Evolutionary conservation across 2,113 vertebrate species (phyloP).

Genomic region (Ranitomeya variabilis): DNA sequence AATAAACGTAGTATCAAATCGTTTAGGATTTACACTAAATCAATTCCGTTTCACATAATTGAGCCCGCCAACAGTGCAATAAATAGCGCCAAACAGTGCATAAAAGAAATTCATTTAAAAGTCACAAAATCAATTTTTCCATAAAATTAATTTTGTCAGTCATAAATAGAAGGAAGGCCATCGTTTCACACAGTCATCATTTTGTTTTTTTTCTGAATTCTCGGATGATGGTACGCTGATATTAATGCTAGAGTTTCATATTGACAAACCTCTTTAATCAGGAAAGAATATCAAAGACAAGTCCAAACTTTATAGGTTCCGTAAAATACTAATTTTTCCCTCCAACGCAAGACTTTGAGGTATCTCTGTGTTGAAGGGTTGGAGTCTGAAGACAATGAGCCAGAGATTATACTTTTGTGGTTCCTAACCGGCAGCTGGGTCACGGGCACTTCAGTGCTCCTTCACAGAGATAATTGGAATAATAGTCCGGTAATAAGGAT

Average conservation of each 20-base stretch:
- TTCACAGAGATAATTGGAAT: conserved; percentile 8
- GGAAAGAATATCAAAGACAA: not conserved
- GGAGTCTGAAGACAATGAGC: not conserved
- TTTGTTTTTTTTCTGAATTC: not conserved
- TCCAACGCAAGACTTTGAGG: not conserved
- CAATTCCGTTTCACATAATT: conserved; percentile 12
- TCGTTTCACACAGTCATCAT: not conserved
- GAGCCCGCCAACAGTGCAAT: not conserved
- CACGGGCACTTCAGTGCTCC: not conserved
- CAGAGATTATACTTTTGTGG: not conserved
- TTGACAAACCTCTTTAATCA: not conserved
- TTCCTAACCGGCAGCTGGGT: not conserved
- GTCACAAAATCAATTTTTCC: conserved; percentile 16
- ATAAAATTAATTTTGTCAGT: conserved; percentile 11
- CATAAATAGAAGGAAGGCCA: not conserved
- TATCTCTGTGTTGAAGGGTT: not conserved
- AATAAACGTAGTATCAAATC: not conserved
- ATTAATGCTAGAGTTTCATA: not conserved
- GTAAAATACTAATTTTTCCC: not conserved
- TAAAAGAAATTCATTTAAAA: conserved; percentile 1
- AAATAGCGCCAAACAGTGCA: conserved; percentile 2
- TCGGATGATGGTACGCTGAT: not conserved
- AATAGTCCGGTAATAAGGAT: not conserved
- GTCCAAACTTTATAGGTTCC: not conserved
- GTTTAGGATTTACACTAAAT: conserved; percentile 14